phyloP scores from a whole-genome alignment of 2,888 invertebrate species.

The Ypsolopha scabrella region DNA sequence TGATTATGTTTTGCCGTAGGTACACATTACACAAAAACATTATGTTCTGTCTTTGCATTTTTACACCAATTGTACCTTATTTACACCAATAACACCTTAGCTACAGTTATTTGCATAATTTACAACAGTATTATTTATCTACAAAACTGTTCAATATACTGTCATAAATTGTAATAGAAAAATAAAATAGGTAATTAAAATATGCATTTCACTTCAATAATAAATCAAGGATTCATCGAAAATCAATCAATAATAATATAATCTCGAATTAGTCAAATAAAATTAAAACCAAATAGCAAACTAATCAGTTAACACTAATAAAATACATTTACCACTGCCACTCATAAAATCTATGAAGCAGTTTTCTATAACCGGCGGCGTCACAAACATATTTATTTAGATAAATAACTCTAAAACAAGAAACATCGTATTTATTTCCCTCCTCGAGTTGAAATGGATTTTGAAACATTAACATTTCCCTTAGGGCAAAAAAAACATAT shows the following conservation, averaged over 20 bases:
- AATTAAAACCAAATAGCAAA: background rate
- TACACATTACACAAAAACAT: no score
- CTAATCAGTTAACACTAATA: background rate
- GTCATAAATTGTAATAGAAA: conserved; percentile 25
- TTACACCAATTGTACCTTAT: no score
- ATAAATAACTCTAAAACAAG: background rate
- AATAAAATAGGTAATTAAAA: conserved; percentile 35
- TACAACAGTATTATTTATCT: no score
- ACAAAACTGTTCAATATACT: background rate
- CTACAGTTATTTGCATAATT: no score
- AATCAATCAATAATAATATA: conserved; percentile 4
- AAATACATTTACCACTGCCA: conserved; percentile 1
- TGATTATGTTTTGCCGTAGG: no score
- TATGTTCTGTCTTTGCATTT: no score
- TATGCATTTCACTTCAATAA: background rate
- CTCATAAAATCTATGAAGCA: conserved; percentile 1
- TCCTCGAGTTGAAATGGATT: no score
- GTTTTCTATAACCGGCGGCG: background rate
- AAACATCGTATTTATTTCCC: background rate
- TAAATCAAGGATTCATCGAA: conserved; percentile 6
- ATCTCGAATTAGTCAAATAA: conserved; percentile 8
- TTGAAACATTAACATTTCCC: no score
- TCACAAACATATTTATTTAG: background rate
- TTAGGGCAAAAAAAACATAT: no score
- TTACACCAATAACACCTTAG: no score